Percentiles rank a stretch among this genome's conserved stretches.
phyloP scores from a whole-genome alignment of 1,140 invertebrate species.

The Scylla paramamosain region DNA sequence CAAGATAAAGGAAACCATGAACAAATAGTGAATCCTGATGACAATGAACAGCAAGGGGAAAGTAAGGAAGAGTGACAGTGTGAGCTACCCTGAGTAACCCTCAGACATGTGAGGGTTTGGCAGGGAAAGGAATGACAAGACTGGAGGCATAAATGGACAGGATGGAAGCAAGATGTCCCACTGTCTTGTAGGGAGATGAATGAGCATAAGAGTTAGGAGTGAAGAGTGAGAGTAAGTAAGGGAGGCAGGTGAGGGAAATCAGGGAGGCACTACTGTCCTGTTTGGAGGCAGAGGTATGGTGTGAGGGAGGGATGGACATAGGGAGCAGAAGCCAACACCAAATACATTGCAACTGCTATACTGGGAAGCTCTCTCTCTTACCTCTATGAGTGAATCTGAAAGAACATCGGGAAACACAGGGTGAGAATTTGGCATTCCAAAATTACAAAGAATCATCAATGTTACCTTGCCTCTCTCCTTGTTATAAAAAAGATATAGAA shows the following conservation, averaged over 20 bases:
- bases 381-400: conserved; percentile 73
- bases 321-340: conserved; percentile 65
- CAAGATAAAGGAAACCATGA: not conserved
- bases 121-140: not conserved
- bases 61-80: not conserved
- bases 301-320: conserved; percentile 23
- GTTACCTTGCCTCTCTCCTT: not conserved
- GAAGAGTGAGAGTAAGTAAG: not conserved
- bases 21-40: not conserved
- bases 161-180: no score
- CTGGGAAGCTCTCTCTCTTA: conserved; percentile 51
- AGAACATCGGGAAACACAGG: conserved; percentile 37
- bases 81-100: not conserved
- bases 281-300: not conserved
- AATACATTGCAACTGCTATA: conserved; percentile 31
- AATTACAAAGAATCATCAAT: not conserved
- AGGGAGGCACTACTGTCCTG: not conserved
- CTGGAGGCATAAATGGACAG: not conserved
- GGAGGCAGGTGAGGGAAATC: not conserved
- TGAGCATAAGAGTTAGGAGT: not conserved
- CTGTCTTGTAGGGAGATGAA: not conserved
- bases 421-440: conserved; percentile 24
- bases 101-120: not conserved
- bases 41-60: not conserved
- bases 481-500: conserved; percentile 5